Evolutionary conservation across 2,797 vertebrate species (phyloP).

Genomic region (Synaphobranchus kaupii): DNA sequence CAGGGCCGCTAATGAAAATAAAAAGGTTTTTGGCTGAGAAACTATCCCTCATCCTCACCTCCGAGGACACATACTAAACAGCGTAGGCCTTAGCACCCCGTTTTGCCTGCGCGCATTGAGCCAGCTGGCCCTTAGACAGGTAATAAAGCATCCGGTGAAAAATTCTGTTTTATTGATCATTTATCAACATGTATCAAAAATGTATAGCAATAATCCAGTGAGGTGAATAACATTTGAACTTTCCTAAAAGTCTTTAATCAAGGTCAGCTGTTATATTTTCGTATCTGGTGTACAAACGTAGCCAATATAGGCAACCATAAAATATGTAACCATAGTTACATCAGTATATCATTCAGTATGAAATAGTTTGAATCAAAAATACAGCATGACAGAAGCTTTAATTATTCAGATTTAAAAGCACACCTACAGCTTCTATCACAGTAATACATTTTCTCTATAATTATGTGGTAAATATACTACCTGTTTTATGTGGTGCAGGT

Average conservation of each 20-base stretch:
- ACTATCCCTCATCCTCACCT: too few relatives aligned
- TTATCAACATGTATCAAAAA: neutral
- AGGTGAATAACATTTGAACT: neutral
- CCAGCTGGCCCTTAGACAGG: neutral
- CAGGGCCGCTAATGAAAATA: slow-evolving; percentile 13
- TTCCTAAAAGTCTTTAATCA: neutral
- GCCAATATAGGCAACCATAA: neutral
- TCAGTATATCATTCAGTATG: too few relatives aligned
- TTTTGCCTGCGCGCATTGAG: neutral
- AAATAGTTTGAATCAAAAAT: too few relatives aligned
- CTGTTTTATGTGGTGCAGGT: too few relatives aligned
- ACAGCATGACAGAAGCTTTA: too few relatives aligned
- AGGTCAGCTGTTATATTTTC: neutral
- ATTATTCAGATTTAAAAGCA: too few relatives aligned
- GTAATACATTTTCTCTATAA: too few relatives aligned
- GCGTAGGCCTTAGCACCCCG: too few relatives aligned
- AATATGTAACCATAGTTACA: neutral
- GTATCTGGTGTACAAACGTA: slow-evolving; percentile 4
- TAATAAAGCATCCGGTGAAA: neutral
- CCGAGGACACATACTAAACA: too few relatives aligned
- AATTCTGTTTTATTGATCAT: neutral
- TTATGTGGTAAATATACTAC: too few relatives aligned
- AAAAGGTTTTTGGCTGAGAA: neutral
- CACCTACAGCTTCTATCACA: too few relatives aligned
- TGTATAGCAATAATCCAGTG: neutral